Evolutionary conservation across 2,888 invertebrate genomes (phyloP).

Genomic region (Xanthia icteritia): DNA sequence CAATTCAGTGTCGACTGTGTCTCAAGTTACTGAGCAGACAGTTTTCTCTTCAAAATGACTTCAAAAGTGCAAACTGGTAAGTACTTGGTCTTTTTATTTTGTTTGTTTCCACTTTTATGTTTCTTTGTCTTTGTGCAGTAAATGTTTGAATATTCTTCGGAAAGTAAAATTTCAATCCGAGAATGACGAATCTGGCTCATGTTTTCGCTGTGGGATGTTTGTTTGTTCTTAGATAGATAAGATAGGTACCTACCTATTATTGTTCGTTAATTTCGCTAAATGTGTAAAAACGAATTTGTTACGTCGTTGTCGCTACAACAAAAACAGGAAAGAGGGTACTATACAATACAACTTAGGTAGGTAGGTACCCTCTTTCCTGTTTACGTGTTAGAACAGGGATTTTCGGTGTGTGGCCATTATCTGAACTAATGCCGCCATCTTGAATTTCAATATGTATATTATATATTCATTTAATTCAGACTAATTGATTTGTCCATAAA

Average conservation of each 20-base stretch:
- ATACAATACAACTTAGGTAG: background rate
- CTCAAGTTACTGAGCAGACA: background rate
- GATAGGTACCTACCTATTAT: background rate
- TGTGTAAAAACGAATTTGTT: background rate
- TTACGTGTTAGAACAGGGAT: no score
- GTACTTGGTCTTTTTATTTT: conserved; percentile 39
- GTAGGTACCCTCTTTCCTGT: background rate
- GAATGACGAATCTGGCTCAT: background rate
- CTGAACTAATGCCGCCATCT: background rate
- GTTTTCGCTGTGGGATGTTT: background rate
- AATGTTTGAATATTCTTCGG: background rate
- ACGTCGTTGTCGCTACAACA: no score
- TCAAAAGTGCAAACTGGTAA: conserved; percentile 80
- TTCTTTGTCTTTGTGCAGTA: background rate
- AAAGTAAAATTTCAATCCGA: background rate
- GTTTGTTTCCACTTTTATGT: background rate
- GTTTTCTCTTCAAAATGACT: conserved; percentile 67
- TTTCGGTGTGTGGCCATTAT: background rate
- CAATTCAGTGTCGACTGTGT: conserved; percentile 15
- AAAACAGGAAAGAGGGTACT: background rate
- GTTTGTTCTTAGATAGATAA: background rate
- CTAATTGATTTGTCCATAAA: no score
- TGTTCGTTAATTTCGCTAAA: background rate
- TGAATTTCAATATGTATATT: conserved; percentile 10
- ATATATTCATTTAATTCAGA: no score